A percentile compares a stretch with the other conserved stretches of the same genome.
These are phyloP conservation scores for Cygnus atratus DNA, from an alignment of 2,113 vertebrate species.

Conservation along the genomic window DNA sequence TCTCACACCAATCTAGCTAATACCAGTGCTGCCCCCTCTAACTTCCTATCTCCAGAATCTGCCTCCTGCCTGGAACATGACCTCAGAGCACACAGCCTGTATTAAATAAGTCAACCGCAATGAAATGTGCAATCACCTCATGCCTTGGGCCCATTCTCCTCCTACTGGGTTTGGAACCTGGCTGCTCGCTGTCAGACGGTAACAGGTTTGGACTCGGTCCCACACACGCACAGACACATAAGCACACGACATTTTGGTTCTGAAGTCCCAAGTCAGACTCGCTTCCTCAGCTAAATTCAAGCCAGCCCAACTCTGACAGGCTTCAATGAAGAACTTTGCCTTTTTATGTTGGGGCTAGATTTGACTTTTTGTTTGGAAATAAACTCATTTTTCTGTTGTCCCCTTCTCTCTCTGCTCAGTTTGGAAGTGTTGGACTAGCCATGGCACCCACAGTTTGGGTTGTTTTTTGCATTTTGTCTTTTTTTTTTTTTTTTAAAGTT, in stretches of 20 bases:
- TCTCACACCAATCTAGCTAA: background rate
- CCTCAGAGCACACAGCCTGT: conserved; percentile 5
- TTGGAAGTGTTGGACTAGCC: background rate
- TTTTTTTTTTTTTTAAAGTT: background rate
- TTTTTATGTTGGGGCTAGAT: background rate
- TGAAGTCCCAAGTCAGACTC: background rate
- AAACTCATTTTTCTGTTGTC: background rate
- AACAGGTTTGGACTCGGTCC: background rate
- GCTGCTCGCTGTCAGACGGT: background rate
- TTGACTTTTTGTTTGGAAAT: background rate
- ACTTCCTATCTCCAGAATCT: conserved; percentile 14
- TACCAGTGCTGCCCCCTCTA: background rate
- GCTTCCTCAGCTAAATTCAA: background rate
- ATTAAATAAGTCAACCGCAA: conserved; percentile 29
- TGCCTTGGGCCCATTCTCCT: background rate
- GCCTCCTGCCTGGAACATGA: conserved; percentile 8
- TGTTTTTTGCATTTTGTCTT: too few species aligned
- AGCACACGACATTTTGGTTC: background rate
- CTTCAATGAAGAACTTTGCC: background rate
- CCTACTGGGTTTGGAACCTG: background rate
- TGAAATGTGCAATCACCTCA: background rate
- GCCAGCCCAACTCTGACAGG: background rate
- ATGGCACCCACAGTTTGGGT: background rate
- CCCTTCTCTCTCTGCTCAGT: background rate
- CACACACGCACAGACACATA: background rate